Evolutionary conservation across 2,888 invertebrate species (phyloP).

Genomic region (Tortricodes alternella): DNA sequence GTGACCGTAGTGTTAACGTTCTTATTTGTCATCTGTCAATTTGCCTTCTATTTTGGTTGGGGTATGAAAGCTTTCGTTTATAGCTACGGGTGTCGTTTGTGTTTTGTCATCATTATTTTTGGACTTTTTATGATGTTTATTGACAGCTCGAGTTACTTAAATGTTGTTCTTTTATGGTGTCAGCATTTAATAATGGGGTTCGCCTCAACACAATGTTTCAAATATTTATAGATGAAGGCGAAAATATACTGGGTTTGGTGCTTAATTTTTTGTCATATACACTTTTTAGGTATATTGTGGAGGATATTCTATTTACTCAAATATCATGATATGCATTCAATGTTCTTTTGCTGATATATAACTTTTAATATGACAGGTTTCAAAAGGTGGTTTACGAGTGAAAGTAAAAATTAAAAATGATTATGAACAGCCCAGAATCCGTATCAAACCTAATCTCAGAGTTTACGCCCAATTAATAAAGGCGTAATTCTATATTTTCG

Average conservation of each 20-base stretch:
- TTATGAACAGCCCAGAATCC: conserved; percentile 17
- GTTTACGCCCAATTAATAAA: conserved; percentile 75
- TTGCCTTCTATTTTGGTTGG: conserved; percentile 77
- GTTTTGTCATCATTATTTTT: conserved; percentile 78
- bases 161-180: conserved; percentile 8
- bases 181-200: conserved; percentile 13
- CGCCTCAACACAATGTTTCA: background rate
- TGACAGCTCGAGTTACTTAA: conserved; percentile 57
- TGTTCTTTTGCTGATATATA: too few species aligned
- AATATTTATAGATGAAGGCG: too few species aligned
- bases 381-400: conserved; percentile 1
- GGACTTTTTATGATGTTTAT: conserved; percentile 70
- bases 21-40: conserved; percentile 82
- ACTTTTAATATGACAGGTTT: background rate
- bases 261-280: background rate
- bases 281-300: too few species aligned
- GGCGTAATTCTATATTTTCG: conserved; percentile 43
- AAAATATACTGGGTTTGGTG: background rate
- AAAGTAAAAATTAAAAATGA: conserved; percentile 8
- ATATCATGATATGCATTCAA: too few species aligned
- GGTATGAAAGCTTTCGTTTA: conserved; percentile 75
- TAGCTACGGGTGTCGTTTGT: conserved; percentile 58
- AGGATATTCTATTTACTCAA: too few species aligned
- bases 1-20: conserved; percentile 74
- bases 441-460: conserved; percentile 48